A percentile compares a stretch with the other conserved stretches of the same genome.
Conservation (phyloP, 64 coral and sea anemone species). For the Acropora tenuis region DNA sequence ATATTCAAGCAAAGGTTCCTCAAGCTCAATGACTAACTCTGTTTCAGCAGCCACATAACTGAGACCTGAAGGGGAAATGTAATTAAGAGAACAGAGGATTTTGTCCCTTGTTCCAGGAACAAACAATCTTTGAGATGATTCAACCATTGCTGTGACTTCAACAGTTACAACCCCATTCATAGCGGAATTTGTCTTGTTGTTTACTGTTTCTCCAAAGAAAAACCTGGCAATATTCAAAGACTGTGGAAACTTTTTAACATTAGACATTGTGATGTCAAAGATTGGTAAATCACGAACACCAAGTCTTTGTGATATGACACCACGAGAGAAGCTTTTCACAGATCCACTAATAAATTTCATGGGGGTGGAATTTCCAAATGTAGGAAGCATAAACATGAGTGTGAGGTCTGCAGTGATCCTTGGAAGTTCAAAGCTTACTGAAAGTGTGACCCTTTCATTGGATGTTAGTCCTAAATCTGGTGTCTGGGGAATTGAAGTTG, state of each 20-base stretch:
- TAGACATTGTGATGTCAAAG: constrained; percentile 21
- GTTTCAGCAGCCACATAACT: not conserved
- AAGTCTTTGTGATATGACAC: constrained; percentile 39
- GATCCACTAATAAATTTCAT: constrained; percentile 63
- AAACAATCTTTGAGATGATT: constrained; percentile 28
- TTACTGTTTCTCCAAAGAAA: constrained; percentile 53
- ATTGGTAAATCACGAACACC: not conserved
- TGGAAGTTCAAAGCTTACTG: constrained; percentile 60
- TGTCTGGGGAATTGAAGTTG: constrained; percentile 60
- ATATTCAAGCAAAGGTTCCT: constrained; percentile 49
- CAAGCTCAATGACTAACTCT: constrained; percentile 31
- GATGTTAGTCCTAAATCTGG: constrained; percentile 44
- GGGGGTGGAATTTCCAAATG: constrained; percentile 53
- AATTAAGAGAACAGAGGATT: constrained; percentile 50
- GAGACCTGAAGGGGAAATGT: constrained; percentile 27
- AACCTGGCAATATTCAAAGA: constrained; percentile 59
- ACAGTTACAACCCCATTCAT: constrained; percentile 38
- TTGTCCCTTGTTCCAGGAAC: constrained; percentile 59
- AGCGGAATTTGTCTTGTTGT: not conserved
- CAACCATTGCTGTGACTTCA: constrained; percentile 36
- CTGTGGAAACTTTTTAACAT: constrained; percentile 25
- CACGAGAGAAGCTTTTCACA: constrained; percentile 31
- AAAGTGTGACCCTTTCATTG: constrained; percentile 49
- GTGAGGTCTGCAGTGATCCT: constrained; percentile 67
- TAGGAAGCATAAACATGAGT: constrained; percentile 42